Percentiles rank a stretch among this genome's conserved stretches.
phyloP scores from a whole-genome alignment of 2,888 invertebrate species.

The Biston stratarius region DNA sequence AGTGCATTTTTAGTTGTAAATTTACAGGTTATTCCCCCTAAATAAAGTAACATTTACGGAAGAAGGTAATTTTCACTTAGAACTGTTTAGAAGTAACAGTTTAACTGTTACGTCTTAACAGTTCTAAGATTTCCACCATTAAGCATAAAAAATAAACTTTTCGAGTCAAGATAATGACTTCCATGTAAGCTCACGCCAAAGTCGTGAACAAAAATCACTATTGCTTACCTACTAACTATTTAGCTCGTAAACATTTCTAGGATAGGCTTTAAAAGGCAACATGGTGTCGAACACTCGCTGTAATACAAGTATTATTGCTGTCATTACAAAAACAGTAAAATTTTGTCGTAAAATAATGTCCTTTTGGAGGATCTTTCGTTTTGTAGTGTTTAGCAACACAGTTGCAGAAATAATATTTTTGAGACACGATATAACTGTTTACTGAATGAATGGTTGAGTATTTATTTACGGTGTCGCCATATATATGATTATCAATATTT shows the following conservation, averaged over 20 bases:
- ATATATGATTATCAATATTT: too few relatives aligned
- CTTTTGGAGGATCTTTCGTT: conserved; percentile 25
- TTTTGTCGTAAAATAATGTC: conserved; percentile 47
- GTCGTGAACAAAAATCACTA: not conserved
- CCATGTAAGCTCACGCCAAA: not conserved
- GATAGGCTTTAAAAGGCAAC: conserved; percentile 27
- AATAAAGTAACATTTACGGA: too few relatives aligned
- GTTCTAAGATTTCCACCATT: not conserved
- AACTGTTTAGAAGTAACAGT: too few relatives aligned
- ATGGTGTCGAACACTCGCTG: conserved; percentile 27
- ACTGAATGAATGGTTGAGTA: not conserved
- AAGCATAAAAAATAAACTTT: not conserved
- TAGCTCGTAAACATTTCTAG: conserved; percentile 22
- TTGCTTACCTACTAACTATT: conserved; percentile 1
- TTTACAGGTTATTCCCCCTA: too few relatives aligned
- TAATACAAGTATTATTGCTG: conserved; percentile 45
- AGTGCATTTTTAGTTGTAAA: too few relatives aligned
- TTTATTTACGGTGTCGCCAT: too few relatives aligned
- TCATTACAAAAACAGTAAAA: conserved; percentile 51
- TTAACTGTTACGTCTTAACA: too few relatives aligned
- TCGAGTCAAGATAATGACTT: not conserved
- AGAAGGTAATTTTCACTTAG: too few relatives aligned
- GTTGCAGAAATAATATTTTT: not conserved
- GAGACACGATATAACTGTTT: not conserved
- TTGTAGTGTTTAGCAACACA: conserved; percentile 10